These are phyloP conservation scores for Agapornis canus DNA, from an alignment of 2,797 vertebrate genomes.

Conservation along the genomic window DNA sequence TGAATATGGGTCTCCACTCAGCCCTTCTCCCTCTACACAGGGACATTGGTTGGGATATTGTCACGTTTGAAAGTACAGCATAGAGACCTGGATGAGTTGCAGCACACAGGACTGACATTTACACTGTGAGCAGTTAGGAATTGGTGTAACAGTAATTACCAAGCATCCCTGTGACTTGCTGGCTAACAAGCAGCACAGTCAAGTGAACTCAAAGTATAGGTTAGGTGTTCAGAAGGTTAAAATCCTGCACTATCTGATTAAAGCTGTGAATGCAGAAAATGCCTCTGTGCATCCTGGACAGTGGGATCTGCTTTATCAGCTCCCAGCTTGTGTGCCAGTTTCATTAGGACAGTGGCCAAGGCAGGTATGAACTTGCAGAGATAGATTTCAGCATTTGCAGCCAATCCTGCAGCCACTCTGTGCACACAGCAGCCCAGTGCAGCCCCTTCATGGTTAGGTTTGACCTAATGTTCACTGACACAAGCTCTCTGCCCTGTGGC, in stretches of 20 bases:
- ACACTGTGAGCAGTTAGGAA: not conserved
- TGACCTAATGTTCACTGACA: constrained; percentile 5
- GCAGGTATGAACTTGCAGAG: not conserved
- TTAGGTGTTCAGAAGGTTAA: not conserved
- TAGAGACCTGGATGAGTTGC: not conserved
- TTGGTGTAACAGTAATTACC: not conserved
- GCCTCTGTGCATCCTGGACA: not conserved
- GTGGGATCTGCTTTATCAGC: not conserved
- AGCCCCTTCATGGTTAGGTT: not conserved
- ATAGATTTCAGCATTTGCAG: not conserved
- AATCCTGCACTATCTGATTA: not conserved
- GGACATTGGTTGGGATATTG: not conserved
- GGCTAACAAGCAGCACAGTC: not conserved
- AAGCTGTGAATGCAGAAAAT: not conserved
- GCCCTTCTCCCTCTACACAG: not conserved
- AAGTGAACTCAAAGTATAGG: not conserved
- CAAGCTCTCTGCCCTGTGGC: not conserved
- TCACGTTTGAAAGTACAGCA: constrained; percentile 28
- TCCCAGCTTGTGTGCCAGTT: not conserved
- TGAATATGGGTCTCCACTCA: not conserved
- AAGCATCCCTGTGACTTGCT: not conserved
- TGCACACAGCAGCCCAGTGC: not conserved
- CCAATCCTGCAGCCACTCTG: not conserved
- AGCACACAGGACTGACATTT: not conserved
- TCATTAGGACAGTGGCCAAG: constrained; percentile 51